phyloP scores from a whole-genome alignment of 2,888 invertebrate species.

The Caenorhabditis sinica region DNA sequence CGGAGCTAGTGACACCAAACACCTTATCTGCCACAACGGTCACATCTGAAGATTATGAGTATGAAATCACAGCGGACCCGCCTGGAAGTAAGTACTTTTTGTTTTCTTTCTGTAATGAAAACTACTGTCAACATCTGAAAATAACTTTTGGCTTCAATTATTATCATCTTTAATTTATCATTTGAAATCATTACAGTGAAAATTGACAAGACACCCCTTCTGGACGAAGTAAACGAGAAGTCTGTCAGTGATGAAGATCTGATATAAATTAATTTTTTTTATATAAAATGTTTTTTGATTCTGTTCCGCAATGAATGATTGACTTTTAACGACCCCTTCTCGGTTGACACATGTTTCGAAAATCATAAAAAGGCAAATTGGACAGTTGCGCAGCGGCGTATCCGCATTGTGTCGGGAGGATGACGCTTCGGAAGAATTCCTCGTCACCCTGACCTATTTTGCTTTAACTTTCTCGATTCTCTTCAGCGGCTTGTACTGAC shows the following conservation, averaged over 20 bases:
- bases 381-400: conserved; percentile 19
- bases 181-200: conserved; percentile 41
- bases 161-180: background rate
- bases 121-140: background rate
- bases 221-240: conserved; percentile 60
- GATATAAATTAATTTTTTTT: conserved; percentile 50
- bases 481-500: conserved; percentile 44
- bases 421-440: conserved; percentile 23
- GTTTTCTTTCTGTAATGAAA: background rate
- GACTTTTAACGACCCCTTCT: background rate
- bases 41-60: conserved; percentile 59
- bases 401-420: conserved; percentile 49
- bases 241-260: conserved; percentile 58
- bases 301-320: conserved; percentile 27
- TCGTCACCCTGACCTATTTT: conserved; percentile 68
- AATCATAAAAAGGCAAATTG: conserved; percentile 53
- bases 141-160: background rate
- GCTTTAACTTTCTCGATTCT: conserved; percentile 58
- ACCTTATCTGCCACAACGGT: background rate
- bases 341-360: conserved; percentile 34
- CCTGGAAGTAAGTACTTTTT: conserved; percentile 59
- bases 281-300: background rate
- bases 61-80: conserved; percentile 67
- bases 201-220: conserved; percentile 66
- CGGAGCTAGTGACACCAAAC: conserved; percentile 29